phyloP scores from a whole-genome alignment of 2,888 invertebrate species.

The Cephus runcator region DNA sequence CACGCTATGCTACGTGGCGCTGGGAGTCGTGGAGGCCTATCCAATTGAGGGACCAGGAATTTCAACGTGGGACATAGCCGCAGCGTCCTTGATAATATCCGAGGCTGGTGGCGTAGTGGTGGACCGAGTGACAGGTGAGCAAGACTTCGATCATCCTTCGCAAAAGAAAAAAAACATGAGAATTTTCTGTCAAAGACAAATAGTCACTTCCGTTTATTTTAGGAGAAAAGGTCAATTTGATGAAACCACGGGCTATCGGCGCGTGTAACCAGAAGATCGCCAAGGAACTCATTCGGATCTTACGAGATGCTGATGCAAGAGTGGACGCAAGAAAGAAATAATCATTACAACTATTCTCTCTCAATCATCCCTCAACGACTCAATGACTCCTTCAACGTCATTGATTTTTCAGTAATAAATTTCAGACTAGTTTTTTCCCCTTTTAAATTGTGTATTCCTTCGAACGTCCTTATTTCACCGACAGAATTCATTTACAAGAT shows the following conservation, averaged over 20 bases:
- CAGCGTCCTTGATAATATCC: conserved; percentile 76
- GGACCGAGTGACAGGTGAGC: conserved; percentile 65
- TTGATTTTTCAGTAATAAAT: not conserved
- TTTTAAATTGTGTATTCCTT: not conserved
- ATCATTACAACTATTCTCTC: not conserved
- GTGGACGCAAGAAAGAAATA: conserved; percentile 32
- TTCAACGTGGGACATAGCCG: conserved; percentile 85
- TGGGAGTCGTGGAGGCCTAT: conserved; percentile 77
- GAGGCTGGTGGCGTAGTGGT: conserved; percentile 84
- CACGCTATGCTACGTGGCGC: conserved; percentile 78
- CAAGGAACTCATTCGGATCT: conserved; percentile 66
- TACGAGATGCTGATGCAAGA: conserved; percentile 67
- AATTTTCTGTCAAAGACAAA: not conserved
- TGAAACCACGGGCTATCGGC: conserved; percentile 71
- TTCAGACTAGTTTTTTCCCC: not conserved
- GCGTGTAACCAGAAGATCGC: conserved; percentile 68
- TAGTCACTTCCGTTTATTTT: conserved; percentile 22
- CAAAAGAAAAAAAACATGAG: not conserved
- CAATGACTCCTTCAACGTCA: not conserved
- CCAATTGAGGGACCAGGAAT: conserved; percentile 76
- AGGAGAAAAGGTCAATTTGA: conserved; percentile 69
- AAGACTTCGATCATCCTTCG: not conserved
- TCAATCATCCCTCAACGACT: too few relatives aligned
- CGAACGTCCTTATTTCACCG: not conserved
- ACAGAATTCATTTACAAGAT: not conserved